A percentile compares a stretch with the other conserved stretches of the same genome.
phyloP scores from a whole-genome alignment of 2,113 vertebrate genomes.

The Larimichthys polyactis region DNA sequence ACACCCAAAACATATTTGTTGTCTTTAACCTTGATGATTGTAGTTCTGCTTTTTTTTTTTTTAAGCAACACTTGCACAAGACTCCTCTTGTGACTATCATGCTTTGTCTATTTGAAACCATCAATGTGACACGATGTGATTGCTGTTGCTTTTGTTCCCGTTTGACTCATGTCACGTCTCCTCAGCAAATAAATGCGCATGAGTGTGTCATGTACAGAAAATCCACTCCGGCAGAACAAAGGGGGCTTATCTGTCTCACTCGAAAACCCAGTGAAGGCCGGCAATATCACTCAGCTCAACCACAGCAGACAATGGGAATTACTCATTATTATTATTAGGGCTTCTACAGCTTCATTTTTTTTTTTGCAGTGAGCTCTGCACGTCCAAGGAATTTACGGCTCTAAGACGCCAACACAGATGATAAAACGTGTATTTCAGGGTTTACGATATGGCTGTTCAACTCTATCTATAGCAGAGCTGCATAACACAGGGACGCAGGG shows the following conservation, averaged over 20 bases:
- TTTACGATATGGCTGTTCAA: background rate
- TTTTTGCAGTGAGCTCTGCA: background rate
- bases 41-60: slow-evolving; percentile 14
- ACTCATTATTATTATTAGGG: background rate
- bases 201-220: slow-evolving; percentile 24
- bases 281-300: background rate
- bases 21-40: background rate
- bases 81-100: slow-evolving; percentile 16
- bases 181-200: slow-evolving; percentile 6
- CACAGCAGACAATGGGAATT: slow-evolving; percentile 13
- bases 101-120: background rate
- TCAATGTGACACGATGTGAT: background rate
- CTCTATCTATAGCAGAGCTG: background rate
- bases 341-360: background rate
- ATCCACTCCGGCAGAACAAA: background rate
- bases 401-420: background rate
- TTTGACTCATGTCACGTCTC: background rate
- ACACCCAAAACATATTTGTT: background rate
- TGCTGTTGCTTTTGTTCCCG: background rate
- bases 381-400: background rate
- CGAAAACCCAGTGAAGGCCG: slow-evolving; percentile 1
- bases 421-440: background rate
- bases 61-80: slow-evolving; percentile 11
- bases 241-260: slow-evolving; percentile 21
- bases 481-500: slow-evolving; percentile 24